phyloP scores from a whole-genome alignment of 1,140 invertebrate species.

The Drosophila carrolli region DNA sequence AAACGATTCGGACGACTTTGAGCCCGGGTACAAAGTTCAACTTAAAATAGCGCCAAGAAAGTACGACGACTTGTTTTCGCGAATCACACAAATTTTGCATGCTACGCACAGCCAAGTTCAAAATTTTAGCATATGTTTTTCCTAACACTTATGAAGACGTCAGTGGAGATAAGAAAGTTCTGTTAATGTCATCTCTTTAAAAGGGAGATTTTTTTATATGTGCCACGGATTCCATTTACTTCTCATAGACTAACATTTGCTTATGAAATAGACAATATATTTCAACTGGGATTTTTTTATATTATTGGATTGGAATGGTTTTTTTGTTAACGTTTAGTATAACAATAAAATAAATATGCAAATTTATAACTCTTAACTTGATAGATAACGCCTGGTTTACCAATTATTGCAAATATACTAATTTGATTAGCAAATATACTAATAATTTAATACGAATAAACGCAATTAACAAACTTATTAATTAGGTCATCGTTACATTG shows the following conservation, averaged over 20 bases:
- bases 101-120: constrained; percentile 6
- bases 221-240: too few species aligned
- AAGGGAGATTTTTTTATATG: not conserved
- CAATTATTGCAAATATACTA: not conserved
- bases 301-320: too few species aligned
- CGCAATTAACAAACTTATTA: not conserved
- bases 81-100: constrained; percentile 14
- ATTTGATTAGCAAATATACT: not conserved
- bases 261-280: too few species aligned
- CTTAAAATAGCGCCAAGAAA: constrained; percentile 20
- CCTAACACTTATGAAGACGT: not conserved
- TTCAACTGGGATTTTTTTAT: too few species aligned
- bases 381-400: not conserved
- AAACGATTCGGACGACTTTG: not conserved
- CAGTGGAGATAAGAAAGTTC: too few species aligned
- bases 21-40: constrained; percentile 43
- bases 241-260: too few species aligned
- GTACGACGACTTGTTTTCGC: constrained; percentile 13
- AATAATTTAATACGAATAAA: not conserved
- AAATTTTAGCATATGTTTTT: not conserved
- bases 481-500: not conserved
- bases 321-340: too few species aligned
- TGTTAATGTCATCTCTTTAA: too few species aligned
- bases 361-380: too few species aligned
- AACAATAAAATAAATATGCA: too few species aligned